Evolutionary conservation across 2,888 invertebrate genomes (phyloP), one percentile per base, ranked within the genome.

Genomic region (Nysson spinosus): DNA sequence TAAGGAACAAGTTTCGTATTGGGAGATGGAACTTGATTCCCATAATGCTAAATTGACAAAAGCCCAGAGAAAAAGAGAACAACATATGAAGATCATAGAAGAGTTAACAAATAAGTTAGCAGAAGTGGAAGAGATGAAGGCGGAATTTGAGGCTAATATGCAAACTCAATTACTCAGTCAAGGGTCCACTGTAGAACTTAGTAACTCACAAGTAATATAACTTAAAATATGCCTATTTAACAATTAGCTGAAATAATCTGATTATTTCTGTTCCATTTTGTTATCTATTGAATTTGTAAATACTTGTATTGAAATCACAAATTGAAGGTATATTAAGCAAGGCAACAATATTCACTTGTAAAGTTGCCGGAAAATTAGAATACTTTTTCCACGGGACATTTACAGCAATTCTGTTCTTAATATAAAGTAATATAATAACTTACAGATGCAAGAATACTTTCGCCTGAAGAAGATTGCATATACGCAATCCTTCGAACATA

Each of bases 401-500:
- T n/a, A n/a, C n/a, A n/a, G n/a, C n/a, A n/a, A n/a, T n/a, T n/a
- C n/a, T n/a, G n/a, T n/a, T n/a, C n/a, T n/a, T n/a, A n/a, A n/a
- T n/a, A 16, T 20, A 17, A 16, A 16, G 28, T 6, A 42, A 49
- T 58, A 26, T n/a, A 5, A 17, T 61, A 42, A 51, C 58, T 50
- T 62, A 20, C 77, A 92, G 92, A 93, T 95, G 20, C 91, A 92
- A 70, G 96, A 97, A 85, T 99, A 99, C 88, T 95, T 97, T 85
- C 91, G 93, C 49, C 88, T 99, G 76, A 98, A 98, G 88, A 95
- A 96, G 88, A 93, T 95, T 85, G 97, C 96, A 20, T 95, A 95
- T 17, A 93, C 95, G 65, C 91, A 93, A 66, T 96, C 97, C 2
- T 95, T 96, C 20, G 90, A 94, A 69, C 94, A 96, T 88, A 91